Evolutionary conservation across 2,888 invertebrate species (phyloP).

Genomic region (Zaprionus obscuricornis): DNA sequence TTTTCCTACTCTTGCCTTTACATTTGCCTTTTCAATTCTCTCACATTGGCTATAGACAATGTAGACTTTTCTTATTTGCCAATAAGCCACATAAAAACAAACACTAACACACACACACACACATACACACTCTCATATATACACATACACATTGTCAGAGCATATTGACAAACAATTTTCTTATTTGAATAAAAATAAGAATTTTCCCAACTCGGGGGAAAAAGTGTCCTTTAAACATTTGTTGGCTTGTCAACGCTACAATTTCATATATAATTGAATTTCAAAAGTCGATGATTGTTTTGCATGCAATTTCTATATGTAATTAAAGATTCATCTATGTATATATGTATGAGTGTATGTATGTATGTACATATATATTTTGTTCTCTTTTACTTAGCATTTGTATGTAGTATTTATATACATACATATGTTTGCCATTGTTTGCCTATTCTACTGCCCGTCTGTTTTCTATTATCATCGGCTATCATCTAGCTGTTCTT

Average conservation of each 20-base stretch:
- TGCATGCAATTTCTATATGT: slow-evolving; percentile 52
- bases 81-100: slow-evolving; percentile 41
- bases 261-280: slow-evolving; percentile 66
- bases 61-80: slow-evolving; percentile 24
- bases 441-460: slow-evolving; percentile 15
- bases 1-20: slow-evolving; percentile 12
- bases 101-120: background rate
- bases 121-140: slow-evolving; percentile 11
- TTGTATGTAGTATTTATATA: slow-evolving; percentile 27
- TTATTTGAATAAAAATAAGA: slow-evolving; percentile 29
- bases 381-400: too few species aligned
- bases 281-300: slow-evolving; percentile 59
- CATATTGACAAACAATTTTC: slow-evolving; percentile 39
- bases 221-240: slow-evolving; percentile 1
- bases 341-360: slow-evolving; percentile 29
- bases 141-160: slow-evolving; percentile 5
- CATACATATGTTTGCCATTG: slow-evolving; percentile 43
- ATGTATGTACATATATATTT: too few species aligned
- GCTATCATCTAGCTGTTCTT: too few species aligned
- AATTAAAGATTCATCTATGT: slow-evolving; percentile 67
- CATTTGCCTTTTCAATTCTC: slow-evolving; percentile 11
- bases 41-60: slow-evolving; percentile 31
- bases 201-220: too few species aligned
- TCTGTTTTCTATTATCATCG: slow-evolving; percentile 56
- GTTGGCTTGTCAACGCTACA: slow-evolving; percentile 34